Base-by-base conservation (phyloP, 2,797 vertebrate species). In the Rachycentron canadum region DNA sequence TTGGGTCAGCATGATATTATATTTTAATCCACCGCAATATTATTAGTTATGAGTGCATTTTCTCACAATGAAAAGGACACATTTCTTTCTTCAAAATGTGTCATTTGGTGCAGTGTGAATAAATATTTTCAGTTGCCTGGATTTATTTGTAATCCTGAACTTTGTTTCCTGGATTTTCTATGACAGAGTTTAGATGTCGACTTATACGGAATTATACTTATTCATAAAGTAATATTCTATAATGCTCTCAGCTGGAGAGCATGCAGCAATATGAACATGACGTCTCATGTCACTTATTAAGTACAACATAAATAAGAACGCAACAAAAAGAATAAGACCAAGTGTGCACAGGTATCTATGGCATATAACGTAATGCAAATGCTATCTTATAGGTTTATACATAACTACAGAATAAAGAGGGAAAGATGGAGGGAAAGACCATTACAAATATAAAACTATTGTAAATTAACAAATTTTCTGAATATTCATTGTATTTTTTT, bases 101-200 rank as follows among this genome's bases (percentile, higher is more conserved):
- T 16, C 30, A 21, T 56, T 25, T 57, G 11, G 4, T 53, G 11
- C 16, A 28, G 14, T 61, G 58, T 50, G 25, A 49, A 43, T 64
- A 19, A 1, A 55, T 69, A 21, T 62, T 36, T 67, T 19, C 2
- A 25, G 1, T 47, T 50, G 6, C 17, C 16, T 26, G 14, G 10
- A 7, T 38, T 52, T 67, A 38, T 67, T 62, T 3, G 13, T 40
- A 55, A 65, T 53, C 43, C 40, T 56, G 38, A 26, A 59, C 6
- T 14, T 40, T 43, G 36, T 45, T 64, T 71, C 6, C 21, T 63
- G n/a, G 32, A 63, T 68, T 67, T 58, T 36, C 17, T 52, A 7
- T 47, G 45, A 36, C 17, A 34, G 9, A 65, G 2, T n/a, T 66
- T 7, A 58, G 13, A 57, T 8, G 7, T 21, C 23, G n/a, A 69